phyloP scores from a whole-genome alignment of 2,888 invertebrate species.

The Drosophila vallismaia region DNA sequence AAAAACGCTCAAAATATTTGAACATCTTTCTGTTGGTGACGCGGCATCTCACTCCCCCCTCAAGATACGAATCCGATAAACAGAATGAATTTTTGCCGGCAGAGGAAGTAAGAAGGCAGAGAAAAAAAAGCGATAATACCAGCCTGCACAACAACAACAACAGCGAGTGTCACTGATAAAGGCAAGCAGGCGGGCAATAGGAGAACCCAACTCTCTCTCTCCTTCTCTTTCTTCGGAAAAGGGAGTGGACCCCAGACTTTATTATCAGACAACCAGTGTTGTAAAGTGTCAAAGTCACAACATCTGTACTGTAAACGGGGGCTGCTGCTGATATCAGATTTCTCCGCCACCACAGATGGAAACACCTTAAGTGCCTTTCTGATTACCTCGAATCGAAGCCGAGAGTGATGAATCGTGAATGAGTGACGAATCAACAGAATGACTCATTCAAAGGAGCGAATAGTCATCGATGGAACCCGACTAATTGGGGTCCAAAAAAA shows the following conservation, averaged over 20 bases:
- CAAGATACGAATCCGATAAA: slow-evolving; percentile 56
- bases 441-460: slow-evolving; percentile 10
- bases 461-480: slow-evolving; percentile 4
- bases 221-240: slow-evolving; percentile 15
- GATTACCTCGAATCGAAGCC: slow-evolving; percentile 5
- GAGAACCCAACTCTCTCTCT: too few species aligned
- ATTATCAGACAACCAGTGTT: slow-evolving; percentile 29
- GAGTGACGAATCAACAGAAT: slow-evolving; percentile 6
- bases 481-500: slow-evolving; percentile 11
- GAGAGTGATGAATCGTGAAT: background rate
- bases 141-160: slow-evolving; percentile 25
- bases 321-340: slow-evolving; percentile 27
- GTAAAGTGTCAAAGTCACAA: background rate
- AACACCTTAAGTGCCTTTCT: background rate
- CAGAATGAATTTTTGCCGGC: slow-evolving; percentile 49
- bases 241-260: slow-evolving; percentile 22
- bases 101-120: slow-evolving; percentile 48
- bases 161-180: slow-evolving; percentile 64
- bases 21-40: slow-evolving; percentile 55
- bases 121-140: slow-evolving; percentile 44
- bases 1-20: slow-evolving; percentile 37
- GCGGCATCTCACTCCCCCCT: slow-evolving; percentile 56
- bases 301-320: background rate
- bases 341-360: background rate
- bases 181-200: slow-evolving; percentile 13